Conservation (phyloP, 2,113 vertebrate genomes). For the Megaceryle maxima region DNA sequence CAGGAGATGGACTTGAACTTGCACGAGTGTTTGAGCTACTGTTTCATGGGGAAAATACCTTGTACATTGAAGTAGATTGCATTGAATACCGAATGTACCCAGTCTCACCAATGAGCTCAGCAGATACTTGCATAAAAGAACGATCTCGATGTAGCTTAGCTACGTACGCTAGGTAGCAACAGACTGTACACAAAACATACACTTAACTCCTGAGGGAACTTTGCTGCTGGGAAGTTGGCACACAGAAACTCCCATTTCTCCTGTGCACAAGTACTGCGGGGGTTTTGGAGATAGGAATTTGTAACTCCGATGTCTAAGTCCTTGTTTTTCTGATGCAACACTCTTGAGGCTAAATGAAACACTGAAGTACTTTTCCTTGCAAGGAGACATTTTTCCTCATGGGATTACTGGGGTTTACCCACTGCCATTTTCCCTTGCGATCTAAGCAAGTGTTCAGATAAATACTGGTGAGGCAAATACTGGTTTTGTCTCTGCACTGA, state of each 20-base stretch:
- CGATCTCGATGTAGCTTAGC: not conserved
- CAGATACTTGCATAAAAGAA: not conserved
- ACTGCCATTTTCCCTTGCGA: not conserved
- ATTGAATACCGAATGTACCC: not conserved
- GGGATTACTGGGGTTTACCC: not conserved
- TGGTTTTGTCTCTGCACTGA: not conserved
- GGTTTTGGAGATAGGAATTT: not conserved
- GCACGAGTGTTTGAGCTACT: not conserved
- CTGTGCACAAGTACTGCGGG: not conserved
- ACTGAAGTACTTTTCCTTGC: not conserved
- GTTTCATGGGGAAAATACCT: not conserved
- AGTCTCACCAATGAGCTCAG: not conserved
- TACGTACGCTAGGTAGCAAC: not conserved
- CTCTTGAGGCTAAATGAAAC: not conserved
- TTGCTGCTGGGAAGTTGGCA: slow-evolving; percentile 1
- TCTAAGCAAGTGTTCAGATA: not conserved
- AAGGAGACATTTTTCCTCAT: not conserved
- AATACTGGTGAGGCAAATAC: not conserved
- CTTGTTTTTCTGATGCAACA: slow-evolving; percentile 2
- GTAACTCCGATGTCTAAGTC: not conserved
- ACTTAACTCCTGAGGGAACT: slow-evolving; percentile 1
- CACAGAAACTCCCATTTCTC: not conserved
- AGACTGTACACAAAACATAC: slow-evolving; percentile 36
- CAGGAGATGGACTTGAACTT: not conserved
- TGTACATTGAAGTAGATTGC: not conserved